Conservation (phyloP, 2,797 vertebrate species). For the Characodon lateralis region DNA sequence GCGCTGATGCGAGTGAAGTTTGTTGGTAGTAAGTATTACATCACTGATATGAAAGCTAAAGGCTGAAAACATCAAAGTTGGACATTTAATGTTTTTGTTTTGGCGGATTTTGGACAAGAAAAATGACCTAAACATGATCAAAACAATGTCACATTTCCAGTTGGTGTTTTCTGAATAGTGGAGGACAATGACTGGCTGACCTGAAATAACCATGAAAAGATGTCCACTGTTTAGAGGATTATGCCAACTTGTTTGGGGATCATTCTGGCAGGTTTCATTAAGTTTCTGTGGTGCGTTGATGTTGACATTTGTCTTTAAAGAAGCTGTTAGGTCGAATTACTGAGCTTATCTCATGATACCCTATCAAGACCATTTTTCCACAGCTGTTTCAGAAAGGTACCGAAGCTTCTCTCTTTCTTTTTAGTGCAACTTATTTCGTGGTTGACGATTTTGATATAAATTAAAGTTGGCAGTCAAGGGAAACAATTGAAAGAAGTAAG, state of each 20-base stretch:
- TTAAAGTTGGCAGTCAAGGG: constrained; percentile 27
- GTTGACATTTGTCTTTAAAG: neutral
- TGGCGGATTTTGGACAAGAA: neutral
- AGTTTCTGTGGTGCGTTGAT: neutral
- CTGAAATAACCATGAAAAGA: neutral
- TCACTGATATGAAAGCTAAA: no score
- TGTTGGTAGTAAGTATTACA: no score
- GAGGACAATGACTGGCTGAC: neutral
- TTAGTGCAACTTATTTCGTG: neutral
- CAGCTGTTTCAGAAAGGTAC: no score
- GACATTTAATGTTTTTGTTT: neutral
- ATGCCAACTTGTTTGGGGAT: neutral
- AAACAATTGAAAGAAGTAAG: constrained; percentile 25
- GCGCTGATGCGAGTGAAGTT: no score
- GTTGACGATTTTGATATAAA: constrained; percentile 5
- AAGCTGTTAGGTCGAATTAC: neutral
- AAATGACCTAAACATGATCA: neutral
- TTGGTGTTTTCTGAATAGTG: neutral
- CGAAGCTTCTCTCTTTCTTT: neutral
- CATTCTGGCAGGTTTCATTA: neutral
- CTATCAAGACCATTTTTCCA: neutral
- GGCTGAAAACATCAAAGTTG: no score
- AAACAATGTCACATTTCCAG: neutral
- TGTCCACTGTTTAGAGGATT: neutral
- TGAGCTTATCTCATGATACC: neutral